Conservation (phyloP, 2,888 invertebrate genomes). For the Drosophila barbarae region DNA sequence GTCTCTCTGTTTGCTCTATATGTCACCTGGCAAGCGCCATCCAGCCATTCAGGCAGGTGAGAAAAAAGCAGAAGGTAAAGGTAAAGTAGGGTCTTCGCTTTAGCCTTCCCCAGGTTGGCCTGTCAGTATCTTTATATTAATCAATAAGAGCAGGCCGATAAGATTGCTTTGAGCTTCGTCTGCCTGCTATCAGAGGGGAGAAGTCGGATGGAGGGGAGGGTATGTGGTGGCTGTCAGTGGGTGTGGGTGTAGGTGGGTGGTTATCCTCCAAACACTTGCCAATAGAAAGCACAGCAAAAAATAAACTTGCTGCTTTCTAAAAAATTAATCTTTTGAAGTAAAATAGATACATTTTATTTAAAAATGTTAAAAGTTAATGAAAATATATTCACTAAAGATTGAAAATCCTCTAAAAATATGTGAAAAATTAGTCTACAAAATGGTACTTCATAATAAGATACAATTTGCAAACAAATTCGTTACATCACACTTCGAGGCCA, state of each 20-base stretch:
- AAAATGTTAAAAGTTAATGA: too few relatives aligned
- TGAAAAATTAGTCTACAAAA: not conserved
- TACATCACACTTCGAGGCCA: too few relatives aligned
- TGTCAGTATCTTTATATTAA: constrained; percentile 60
- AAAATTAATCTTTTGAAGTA: too few relatives aligned
- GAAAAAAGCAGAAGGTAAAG: not conserved
- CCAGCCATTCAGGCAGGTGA: constrained; percentile 20
- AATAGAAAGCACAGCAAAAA: not conserved
- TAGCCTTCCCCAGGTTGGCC: constrained; percentile 28
- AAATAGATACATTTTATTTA: too few relatives aligned
- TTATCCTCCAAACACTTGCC: constrained; percentile 4
- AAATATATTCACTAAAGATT: too few relatives aligned
- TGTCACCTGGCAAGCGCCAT: constrained; percentile 55
- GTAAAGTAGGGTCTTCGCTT: constrained; percentile 14
- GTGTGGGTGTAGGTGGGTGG: not conserved
- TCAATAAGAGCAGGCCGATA: constrained; percentile 61
- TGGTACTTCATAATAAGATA: not conserved
- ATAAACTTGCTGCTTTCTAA: not conserved
- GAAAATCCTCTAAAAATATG: not conserved
- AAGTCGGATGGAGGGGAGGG: not conserved
- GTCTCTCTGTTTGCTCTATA: constrained; percentile 45
- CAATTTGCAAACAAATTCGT: too few relatives aligned
- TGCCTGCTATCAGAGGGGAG: constrained; percentile 16
- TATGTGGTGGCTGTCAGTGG: not conserved
- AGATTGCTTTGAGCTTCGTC: constrained; percentile 49